Evolutionary conservation across 2,113 vertebrate genomes (phyloP).

Genomic region (Heterochromis multidens): DNA sequence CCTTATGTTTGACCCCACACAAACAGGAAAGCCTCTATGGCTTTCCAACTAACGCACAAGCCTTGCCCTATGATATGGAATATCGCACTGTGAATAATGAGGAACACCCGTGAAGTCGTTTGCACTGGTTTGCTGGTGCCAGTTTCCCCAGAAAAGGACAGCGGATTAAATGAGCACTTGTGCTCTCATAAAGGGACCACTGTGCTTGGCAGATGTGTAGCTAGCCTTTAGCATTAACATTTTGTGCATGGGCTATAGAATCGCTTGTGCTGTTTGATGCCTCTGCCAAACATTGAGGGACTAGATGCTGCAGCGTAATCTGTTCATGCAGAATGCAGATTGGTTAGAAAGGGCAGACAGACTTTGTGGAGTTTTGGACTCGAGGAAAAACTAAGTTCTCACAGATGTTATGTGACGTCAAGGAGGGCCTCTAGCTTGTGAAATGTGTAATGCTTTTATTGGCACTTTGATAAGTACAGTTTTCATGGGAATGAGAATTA

Average conservation of each 20-base stretch:
- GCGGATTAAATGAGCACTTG: slow-evolving; percentile 64
- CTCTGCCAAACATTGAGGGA: slow-evolving; percentile 41
- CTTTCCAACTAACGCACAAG: slow-evolving; percentile 12
- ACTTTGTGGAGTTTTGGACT: slow-evolving; percentile 5
- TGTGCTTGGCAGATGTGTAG: slow-evolving; percentile 68
- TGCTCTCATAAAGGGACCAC: slow-evolving; percentile 59
- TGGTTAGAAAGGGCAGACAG: slow-evolving; percentile 1
- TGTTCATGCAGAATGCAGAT: slow-evolving; percentile 18
- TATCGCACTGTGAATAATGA: slow-evolving; percentile 60
- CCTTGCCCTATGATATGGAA: slow-evolving; percentile 52
- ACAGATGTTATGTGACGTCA: slow-evolving; percentile 36
- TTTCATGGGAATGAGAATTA: background rate
- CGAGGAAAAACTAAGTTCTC: slow-evolving; percentile 40
- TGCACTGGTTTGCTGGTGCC: slow-evolving; percentile 17
- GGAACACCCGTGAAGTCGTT: slow-evolving; percentile 55
- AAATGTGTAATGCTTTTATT: background rate
- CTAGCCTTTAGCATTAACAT: slow-evolving; percentile 66
- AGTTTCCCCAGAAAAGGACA: slow-evolving; percentile 34
- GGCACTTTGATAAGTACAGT: background rate
- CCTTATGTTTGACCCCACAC: slow-evolving; percentile 22
- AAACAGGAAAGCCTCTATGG: slow-evolving; percentile 40
- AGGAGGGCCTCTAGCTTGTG: background rate
- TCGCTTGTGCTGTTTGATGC: slow-evolving; percentile 38
- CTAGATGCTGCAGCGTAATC: slow-evolving; percentile 31
- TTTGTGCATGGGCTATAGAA: slow-evolving; percentile 47